A percentile compares a stretch with the other conserved stretches of the same genome.
Conservation (phyloP, 1,140 invertebrate species). For the Meloidogyne chitwoodi region DNA sequence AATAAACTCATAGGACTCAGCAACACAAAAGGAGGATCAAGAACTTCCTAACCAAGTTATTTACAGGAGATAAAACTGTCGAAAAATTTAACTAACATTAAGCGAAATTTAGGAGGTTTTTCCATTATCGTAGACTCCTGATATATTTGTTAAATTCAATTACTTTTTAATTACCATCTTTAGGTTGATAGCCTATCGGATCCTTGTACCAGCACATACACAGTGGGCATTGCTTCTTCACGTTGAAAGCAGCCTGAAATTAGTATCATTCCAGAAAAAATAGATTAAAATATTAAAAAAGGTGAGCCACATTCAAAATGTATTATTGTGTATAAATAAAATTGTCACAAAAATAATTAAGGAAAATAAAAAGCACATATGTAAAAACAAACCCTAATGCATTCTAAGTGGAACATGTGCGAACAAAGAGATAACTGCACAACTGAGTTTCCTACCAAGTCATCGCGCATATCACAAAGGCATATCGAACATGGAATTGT, state of each 20-base stretch:
- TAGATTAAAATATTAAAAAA: not conserved
- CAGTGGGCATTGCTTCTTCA: constrained; percentile 32
- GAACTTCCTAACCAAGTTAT: too few relatives aligned
- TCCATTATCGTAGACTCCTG: too few relatives aligned
- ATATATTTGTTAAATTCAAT: not conserved
- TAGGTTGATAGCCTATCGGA: constrained; percentile 32
- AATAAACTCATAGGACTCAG: too few relatives aligned
- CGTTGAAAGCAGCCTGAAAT: constrained; percentile 29
- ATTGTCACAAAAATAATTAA: too few relatives aligned
- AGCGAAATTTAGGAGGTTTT: too few relatives aligned
- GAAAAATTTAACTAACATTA: too few relatives aligned
- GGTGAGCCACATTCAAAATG: too few relatives aligned
- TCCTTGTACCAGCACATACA: constrained; percentile 35
- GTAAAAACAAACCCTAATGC: constrained; percentile 22
- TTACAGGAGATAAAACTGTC: not conserved
- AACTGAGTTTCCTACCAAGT: not conserved
- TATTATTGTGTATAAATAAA: not conserved
- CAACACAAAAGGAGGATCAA: too few relatives aligned
- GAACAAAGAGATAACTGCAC: constrained; percentile 23
- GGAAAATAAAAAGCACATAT: too few relatives aligned
- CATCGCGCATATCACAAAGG: constrained; percentile 13
- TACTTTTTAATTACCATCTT: constrained; percentile 4
- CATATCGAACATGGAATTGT: constrained; percentile 33
- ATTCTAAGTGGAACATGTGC: constrained; percentile 31
- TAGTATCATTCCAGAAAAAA: too few relatives aligned